Conservation (phyloP, 2,113 vertebrate species). For the Centropus bengalensis region DNA sequence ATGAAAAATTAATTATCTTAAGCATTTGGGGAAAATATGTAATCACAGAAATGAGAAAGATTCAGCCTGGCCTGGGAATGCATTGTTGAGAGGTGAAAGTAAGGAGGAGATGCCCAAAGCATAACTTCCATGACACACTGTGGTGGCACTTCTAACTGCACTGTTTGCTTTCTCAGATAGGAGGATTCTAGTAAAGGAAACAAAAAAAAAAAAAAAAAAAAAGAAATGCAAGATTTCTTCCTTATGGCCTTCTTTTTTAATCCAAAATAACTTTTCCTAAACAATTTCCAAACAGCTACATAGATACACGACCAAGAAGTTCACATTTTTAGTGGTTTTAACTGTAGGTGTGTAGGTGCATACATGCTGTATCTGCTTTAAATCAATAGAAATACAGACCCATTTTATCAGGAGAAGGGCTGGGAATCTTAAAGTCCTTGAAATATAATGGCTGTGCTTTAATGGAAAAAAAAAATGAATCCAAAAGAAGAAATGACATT, state of each 20-base stretch:
- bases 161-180: neutral
- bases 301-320: neutral
- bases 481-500: neutral
- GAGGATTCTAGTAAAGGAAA: neutral
- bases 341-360: neutral
- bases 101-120: constrained; percentile 33
- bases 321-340: neutral
- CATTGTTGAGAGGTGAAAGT: neutral
- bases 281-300: neutral
- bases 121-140: constrained; percentile 68
- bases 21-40: neutral
- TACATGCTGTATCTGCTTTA: neutral
- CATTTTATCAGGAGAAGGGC: neutral
- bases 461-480: neutral
- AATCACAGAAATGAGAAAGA: neutral
- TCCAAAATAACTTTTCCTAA: neutral
- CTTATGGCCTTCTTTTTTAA: neutral
- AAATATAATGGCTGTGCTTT: neutral
- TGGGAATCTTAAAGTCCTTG: neutral
- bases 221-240: neutral
- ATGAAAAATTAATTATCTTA: constrained; percentile 16
- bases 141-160: constrained; percentile 62
- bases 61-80: neutral
- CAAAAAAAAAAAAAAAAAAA: neutral
- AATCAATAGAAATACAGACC: neutral